Base-by-base conservation (phyloP, 2,888 invertebrate genomes). In the Bursaphelenchus okinawaensis region DNA sequence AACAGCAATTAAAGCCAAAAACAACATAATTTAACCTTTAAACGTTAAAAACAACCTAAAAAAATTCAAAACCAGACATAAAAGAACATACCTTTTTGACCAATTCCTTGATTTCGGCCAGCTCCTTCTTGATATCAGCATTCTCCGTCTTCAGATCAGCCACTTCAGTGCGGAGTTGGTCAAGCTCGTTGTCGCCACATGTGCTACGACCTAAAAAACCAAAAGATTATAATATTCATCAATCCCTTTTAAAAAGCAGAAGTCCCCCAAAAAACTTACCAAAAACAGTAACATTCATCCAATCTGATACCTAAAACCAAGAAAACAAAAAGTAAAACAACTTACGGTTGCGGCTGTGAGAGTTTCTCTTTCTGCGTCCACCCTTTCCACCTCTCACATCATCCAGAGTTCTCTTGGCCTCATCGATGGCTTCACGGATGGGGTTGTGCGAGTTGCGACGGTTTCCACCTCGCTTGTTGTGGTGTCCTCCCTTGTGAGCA, bases 1-100 rank as follows among this genome's bases (percentile, higher is more conserved):
- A 16, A 16, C 50, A 40, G 19, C 50, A 40, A 40, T 12, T 29
- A 29, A 29, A 29, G 29, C n/a, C 40, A 12, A 4, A 40, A 40
- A 1, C 3, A 40, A 40, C 40, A 40, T 4, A 40, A 40, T n/a
- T n/a, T n/a, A n/a, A n/a, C n/a, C n/a, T n/a, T n/a, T n/a, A n/a
- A n/a, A n/a, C n/a, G n/a, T n/a, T n/a, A n/a, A 62, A 16, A 60
- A 16, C 9, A n/a, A 62, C 61, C 19, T 9, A 16, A 8, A 61
- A 63, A 9, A 6, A 27, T 16, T 4, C 31, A 12, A 28, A 68
- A 50, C 19, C 22, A 1, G 16, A 16, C 0, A 9, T 26, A 28
- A 40, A 69, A 62, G 16, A n/a, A 7, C 69, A 9, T 7, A 67
- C 67, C 68, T 67, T 67, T 27, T 64, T 16, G 26, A 67, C 54